Base-by-base conservation (phyloP, 2,888 invertebrate species). In the Meghimatium bilineatum region DNA sequence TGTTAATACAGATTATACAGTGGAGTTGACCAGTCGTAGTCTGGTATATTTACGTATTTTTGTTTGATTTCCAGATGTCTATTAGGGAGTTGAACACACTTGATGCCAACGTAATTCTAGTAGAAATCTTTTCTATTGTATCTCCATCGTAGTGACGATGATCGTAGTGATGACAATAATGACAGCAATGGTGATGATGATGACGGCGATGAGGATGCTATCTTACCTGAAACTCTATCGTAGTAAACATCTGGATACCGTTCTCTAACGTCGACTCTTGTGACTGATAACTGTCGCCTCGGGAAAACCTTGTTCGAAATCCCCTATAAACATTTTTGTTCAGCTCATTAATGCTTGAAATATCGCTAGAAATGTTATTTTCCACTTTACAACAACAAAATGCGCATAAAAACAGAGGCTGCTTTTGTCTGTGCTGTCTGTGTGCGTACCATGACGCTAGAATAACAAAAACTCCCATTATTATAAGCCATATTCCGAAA, bases 401-500 rank as follows among this genome's bases (percentile, higher is more conserved):
- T 29, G 52, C 17, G 3, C 29, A 74, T 20, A 32, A 17, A 26
- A 71, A 83, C 26, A 78, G 38, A 1, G 38, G 36, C 29, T 66
- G 44, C 56, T 74, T 56, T 32, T 63, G 74, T 44, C 80, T 69
- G 8, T 79, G 79, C 32, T 84, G 84, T 67, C 84, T 36, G 29
- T 84, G 84, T 26, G 36, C 72, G 29, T 80, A 79, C 80, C 84
- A 84, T 0, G 84, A 84, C 1, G 75, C 38, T 36, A 84, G 49
- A 0, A 75, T 84, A 8, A 80, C 74, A 49, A 84, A 8, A 6
- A 84, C 75, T 8, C 84, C 84, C 49, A 84, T 23, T 5, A 80
- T 26, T 8, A 84, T 78, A 26, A 86, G 63, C 38, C 77, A 67
- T 14, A 86, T 81, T 10, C 86, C 86, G 60, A 80, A 78, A 49